Evolutionary conservation across 2,888 invertebrate species (phyloP).

Genomic region (Tenthredo distinguenda): DNA sequence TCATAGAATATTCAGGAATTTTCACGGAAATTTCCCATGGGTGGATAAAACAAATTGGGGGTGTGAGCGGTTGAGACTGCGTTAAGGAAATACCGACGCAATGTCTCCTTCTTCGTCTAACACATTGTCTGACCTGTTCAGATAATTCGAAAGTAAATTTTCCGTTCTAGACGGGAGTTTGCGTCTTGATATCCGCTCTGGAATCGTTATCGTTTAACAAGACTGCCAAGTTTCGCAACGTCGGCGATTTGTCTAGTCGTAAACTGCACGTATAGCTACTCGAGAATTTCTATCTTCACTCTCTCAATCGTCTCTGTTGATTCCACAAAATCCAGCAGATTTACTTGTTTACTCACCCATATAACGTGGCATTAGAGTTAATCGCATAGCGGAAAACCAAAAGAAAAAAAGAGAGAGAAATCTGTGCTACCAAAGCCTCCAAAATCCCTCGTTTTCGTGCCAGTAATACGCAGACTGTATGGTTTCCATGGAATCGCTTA

Average conservation of each 20-base stretch:
- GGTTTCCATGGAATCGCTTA: neutral
- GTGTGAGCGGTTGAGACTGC: neutral
- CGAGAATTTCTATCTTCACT: slow-evolving; percentile 12
- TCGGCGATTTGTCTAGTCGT: slow-evolving; percentile 12
- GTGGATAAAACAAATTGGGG: neutral
- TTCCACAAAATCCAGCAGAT: slow-evolving; percentile 32
- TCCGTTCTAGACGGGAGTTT: slow-evolving; percentile 5
- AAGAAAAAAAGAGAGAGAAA: neutral
- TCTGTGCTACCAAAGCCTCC: neutral
- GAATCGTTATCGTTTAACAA: slow-evolving; percentile 22
- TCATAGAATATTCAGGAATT: neutral
- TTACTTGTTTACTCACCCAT: slow-evolving; percentile 9
- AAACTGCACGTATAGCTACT: neutral
- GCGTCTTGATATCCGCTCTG: neutral
- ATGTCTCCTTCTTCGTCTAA: neutral
- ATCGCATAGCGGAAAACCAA: slow-evolving; percentile 17
- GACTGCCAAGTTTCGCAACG: slow-evolving; percentile 19
- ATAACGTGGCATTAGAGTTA: slow-evolving; percentile 20
- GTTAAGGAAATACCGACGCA: neutral
- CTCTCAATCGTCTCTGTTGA: neutral
- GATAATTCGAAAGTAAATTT: slow-evolving; percentile 8
- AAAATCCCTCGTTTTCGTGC: slow-evolving; percentile 6
- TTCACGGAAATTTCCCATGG: neutral
- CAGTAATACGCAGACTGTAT: neutral
- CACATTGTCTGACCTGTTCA: neutral